phyloP scores from a whole-genome alignment of 2,113 vertebrate species.

The Sebastes fasciatus region DNA sequence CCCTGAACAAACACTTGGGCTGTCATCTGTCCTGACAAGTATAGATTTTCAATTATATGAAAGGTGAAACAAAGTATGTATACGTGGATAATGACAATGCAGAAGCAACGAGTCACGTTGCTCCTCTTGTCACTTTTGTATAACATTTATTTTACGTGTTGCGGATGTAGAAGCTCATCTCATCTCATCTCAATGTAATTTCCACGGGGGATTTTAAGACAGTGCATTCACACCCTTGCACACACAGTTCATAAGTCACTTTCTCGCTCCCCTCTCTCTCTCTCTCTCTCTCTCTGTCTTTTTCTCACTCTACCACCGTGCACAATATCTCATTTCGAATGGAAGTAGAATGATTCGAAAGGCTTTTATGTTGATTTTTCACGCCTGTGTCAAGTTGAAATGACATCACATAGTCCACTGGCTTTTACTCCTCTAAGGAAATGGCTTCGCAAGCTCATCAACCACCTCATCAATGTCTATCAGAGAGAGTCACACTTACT shows the following conservation, averaged over 20 bases:
- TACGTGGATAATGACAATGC: not conserved
- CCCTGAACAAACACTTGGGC: not conserved
- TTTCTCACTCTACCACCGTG: slow-evolving; percentile 38
- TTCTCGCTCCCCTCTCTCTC: not conserved
- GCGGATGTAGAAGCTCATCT: slow-evolving; percentile 44
- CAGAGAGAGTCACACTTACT: slow-evolving; percentile 51
- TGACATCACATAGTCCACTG: slow-evolving; percentile 54
- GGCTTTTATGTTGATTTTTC: slow-evolving; percentile 68
- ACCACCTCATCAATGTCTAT: slow-evolving; percentile 60
- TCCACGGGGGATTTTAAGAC: slow-evolving; percentile 48
- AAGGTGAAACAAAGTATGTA: not conserved
- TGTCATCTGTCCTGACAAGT: not conserved
- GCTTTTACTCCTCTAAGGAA: slow-evolving; percentile 41
- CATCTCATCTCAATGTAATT: slow-evolving; percentile 56
- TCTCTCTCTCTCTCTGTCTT: not conserved
- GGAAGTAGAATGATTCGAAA: slow-evolving; percentile 64
- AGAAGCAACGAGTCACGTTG: slow-evolving; percentile 4
- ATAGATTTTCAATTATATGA: not conserved
- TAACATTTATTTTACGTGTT: not conserved
- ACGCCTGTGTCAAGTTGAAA: slow-evolving; percentile 62
- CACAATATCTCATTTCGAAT: slow-evolving; percentile 70
- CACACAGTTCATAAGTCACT: slow-evolving; percentile 22
- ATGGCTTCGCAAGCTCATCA: slow-evolving; percentile 64
- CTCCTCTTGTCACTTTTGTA: slow-evolving; percentile 9
- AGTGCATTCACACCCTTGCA: slow-evolving; percentile 21